These are phyloP conservation scores for Pycnomerus fuliginosus DNA, from an alignment of 2,888 invertebrate species.

Conservation along the genomic window DNA sequence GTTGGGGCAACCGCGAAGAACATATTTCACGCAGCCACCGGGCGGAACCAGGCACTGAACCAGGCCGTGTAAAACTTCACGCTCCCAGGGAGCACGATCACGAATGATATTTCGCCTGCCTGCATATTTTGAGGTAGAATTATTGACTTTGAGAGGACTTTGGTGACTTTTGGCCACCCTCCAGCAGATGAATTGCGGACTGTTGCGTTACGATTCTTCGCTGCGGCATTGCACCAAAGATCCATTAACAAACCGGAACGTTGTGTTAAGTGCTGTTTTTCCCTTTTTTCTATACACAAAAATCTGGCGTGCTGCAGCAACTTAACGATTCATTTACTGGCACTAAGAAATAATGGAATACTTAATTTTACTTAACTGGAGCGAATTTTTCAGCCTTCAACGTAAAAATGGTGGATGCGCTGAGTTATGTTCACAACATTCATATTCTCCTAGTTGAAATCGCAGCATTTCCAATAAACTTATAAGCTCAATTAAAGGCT, in stretches of 20 bases:
- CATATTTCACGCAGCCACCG: slow-evolving; percentile 46
- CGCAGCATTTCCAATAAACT: no score
- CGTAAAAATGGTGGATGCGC: no score
- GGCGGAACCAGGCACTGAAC: slow-evolving; percentile 37
- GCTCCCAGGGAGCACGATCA: slow-evolving; percentile 5
- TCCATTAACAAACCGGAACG: slow-evolving; percentile 39
- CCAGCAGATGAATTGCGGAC: slow-evolving; percentile 46
- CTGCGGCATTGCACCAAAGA: slow-evolving; percentile 41
- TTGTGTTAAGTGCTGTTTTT: slow-evolving; percentile 20
- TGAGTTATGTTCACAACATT: no score
- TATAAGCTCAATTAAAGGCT: no score
- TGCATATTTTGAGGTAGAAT: no score
- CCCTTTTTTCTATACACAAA: slow-evolving; percentile 27
- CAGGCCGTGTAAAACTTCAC: slow-evolving; percentile 34
- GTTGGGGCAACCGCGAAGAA: slow-evolving; percentile 45
- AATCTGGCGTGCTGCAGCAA: background rate
- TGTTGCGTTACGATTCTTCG: slow-evolving; percentile 38
- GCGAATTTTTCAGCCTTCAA: no score
- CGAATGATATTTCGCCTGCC: no score
- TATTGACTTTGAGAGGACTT: no score
- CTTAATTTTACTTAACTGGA: no score
- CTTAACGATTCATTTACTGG: slow-evolving; percentile 5
- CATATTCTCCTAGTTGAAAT: no score
- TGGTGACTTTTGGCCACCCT: slow-evolving; percentile 45
- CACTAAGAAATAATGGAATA: background rate